Evolutionary conservation across 2,113 vertebrate genomes (phyloP).

Genomic region (Oreocharis arfaki): DNA sequence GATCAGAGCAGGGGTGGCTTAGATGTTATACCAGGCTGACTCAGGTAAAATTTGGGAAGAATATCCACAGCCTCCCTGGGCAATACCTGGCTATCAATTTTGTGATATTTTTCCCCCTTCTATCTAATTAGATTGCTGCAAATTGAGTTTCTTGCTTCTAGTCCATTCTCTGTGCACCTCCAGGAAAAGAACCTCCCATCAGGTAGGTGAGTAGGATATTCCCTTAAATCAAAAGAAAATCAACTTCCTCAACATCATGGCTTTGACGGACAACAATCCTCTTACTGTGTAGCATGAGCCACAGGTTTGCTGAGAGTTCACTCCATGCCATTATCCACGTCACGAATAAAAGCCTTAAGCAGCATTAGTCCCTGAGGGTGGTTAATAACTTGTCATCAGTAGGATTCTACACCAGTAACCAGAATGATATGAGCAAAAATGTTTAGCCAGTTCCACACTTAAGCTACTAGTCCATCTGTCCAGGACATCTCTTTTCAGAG

Average conservation of each 20-base stretch:
- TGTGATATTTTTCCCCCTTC: accelerated
- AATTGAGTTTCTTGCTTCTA: neutral
- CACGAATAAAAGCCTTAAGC: neutral
- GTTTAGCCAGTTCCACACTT: neutral
- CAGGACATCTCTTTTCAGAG: neutral
- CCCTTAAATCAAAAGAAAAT: neutral
- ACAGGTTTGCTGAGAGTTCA: neutral
- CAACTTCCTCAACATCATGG: neutral
- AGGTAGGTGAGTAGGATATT: neutral
- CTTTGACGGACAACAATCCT: neutral
- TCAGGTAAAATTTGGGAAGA: neutral
- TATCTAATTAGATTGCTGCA: neutral
- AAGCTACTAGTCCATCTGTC: neutral
- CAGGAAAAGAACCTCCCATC: neutral
- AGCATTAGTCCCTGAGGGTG: neutral
- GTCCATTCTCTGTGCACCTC: neutral
- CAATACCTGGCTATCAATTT: neutral
- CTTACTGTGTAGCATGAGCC: neutral
- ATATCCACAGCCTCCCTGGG: neutral
- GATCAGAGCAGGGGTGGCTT: neutral
- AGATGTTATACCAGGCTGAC: neutral
- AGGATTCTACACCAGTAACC: neutral
- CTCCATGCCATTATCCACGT: neutral
- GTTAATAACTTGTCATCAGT: neutral
- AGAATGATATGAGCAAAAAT: neutral